These are phyloP conservation scores for Augiades crinisus DNA, from an alignment of 2,888 invertebrate genomes.

Conservation along the genomic window DNA sequence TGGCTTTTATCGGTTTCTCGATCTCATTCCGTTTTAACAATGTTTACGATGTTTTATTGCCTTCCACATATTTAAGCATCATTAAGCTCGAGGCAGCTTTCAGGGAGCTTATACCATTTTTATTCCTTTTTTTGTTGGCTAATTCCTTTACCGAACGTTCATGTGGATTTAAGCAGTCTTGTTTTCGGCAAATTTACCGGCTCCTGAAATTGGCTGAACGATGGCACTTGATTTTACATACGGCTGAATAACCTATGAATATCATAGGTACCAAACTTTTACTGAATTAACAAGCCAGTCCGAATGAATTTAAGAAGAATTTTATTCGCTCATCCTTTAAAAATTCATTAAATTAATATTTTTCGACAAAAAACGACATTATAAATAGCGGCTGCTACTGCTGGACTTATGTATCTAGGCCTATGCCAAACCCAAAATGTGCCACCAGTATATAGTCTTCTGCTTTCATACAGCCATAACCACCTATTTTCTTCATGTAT, in stretches of 20 bases:
- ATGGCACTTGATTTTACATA: slow-evolving; percentile 14
- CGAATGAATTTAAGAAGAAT: no score
- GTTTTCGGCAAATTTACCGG: slow-evolving; percentile 16
- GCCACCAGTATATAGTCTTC: no score
- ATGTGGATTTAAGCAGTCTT: slow-evolving; percentile 25
- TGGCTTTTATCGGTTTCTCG: slow-evolving; percentile 27
- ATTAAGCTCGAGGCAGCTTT: slow-evolving; percentile 21
- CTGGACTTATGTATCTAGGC: no score
- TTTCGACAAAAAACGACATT: no score
- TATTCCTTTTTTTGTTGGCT: slow-evolving; percentile 5
- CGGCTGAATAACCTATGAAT: slow-evolving; percentile 6
- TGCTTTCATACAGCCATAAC: no score
- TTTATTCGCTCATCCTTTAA: no score
- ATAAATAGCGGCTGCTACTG: no score
- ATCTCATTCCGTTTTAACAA: slow-evolving; percentile 27
- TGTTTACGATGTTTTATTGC: slow-evolving; percentile 26
- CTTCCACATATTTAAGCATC: slow-evolving; percentile 26
- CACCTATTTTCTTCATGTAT: no score
- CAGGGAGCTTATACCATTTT: slow-evolving; percentile 10
- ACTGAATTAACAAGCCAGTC: no score
- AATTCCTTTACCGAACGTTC: slow-evolving; percentile 20
- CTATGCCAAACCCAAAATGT: no score
- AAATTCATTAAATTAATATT: no score
- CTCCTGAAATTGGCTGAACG: slow-evolving; percentile 12
- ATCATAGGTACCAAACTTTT: slow-evolving; percentile 3